phyloP scores from a whole-genome alignment of 2,113 vertebrate genomes.

The Lichenostomus cassidix region DNA sequence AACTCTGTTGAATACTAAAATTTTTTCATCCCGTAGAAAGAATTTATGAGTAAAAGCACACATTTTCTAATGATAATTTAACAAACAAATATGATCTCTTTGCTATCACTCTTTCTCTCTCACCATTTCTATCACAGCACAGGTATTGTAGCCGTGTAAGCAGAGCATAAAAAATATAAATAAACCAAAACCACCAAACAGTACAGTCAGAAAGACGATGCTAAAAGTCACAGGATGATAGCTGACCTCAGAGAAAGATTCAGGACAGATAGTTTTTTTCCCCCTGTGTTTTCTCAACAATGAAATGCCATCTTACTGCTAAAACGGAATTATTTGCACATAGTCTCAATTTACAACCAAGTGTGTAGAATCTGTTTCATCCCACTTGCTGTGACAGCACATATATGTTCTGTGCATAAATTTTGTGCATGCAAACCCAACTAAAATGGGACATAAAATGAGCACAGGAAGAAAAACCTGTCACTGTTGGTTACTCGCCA shows the following conservation, averaged over 20 bases:
- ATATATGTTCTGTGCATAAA: background rate
- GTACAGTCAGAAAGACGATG: background rate
- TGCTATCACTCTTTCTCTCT: background rate
- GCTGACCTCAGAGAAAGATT: background rate
- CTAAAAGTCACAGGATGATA: background rate
- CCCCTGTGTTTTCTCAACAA: background rate
- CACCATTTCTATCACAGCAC: background rate
- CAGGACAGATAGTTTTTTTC: background rate
- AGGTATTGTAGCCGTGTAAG: background rate
- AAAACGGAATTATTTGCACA: background rate
- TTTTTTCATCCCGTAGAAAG: background rate
- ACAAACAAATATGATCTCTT: background rate
- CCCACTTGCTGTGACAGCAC: background rate
- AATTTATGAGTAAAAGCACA: background rate
- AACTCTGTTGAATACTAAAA: background rate
- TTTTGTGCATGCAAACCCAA: background rate
- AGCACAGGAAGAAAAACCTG: background rate
- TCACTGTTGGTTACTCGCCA: background rate
- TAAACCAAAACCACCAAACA: background rate
- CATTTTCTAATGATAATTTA: background rate
- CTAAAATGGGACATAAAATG: background rate
- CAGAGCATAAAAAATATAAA: background rate
- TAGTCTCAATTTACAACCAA: background rate
- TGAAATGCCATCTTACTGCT: background rate
- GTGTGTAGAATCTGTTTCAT: background rate